Percentiles rank a stretch among this genome's conserved stretches.
Evolutionary conservation across 37 sponge, comb jelly and placozoan species (phyloP).

Genomic region (Petrosia ficiformis): DNA sequence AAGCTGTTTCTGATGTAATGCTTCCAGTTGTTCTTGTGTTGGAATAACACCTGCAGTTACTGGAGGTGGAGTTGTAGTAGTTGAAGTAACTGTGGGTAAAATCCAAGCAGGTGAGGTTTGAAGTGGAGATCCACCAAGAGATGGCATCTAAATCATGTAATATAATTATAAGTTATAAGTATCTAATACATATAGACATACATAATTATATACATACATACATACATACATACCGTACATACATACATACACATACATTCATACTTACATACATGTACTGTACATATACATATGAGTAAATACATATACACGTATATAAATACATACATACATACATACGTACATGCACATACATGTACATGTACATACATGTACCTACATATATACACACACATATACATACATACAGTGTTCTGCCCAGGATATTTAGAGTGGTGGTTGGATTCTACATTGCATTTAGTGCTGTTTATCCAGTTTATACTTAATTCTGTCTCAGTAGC

Average conservation of each 20-base stretch:
- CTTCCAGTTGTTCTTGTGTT: slow-evolving; percentile 66
- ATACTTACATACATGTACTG: not conserved
- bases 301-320: not conserved
- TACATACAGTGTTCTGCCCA: too few species aligned
- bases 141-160: too few species aligned
- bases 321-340: not conserved
- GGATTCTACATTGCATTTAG: too few species aligned
- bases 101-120: not conserved
- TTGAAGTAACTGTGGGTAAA: not conserved
- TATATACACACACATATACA: too few species aligned
- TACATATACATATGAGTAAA: not conserved
- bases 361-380: not conserved
- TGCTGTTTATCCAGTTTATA: too few species aligned
- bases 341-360: not conserved
- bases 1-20: slow-evolving; percentile 57
- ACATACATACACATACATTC: not conserved
- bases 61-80: not conserved
- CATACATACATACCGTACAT: not conserved
- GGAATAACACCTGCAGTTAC: slow-evolving; percentile 17
- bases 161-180: too few species aligned
- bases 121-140: not conserved
- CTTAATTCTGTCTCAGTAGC: too few species aligned
- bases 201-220: too few species aligned
- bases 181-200: too few species aligned
- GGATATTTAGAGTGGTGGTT: too few species aligned